Conservation (phyloP, 2,888 invertebrate genomes). For the Polydrusus pterygomalis region DNA sequence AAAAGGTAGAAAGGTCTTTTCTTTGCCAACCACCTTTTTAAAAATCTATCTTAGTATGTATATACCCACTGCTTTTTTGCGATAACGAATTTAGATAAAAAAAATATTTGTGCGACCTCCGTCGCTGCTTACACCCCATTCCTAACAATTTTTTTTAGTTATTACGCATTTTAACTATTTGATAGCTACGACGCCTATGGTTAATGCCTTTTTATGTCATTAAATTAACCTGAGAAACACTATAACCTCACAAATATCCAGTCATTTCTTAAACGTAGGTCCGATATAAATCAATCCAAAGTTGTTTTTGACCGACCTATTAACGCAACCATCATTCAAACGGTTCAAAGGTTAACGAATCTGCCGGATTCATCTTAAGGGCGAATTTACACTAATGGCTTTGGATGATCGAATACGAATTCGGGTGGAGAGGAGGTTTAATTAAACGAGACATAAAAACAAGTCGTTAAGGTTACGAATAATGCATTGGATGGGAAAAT, state of each 20-base stretch:
- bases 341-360: slow-evolving; percentile 49
- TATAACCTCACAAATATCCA: slow-evolving; percentile 16
- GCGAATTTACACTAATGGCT: slow-evolving; percentile 41
- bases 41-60: too few relatives aligned
- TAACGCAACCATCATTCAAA: slow-evolving; percentile 51
- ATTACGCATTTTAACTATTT: too few relatives aligned
- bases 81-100: too few relatives aligned
- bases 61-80: too few relatives aligned
- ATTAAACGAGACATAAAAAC: slow-evolving; percentile 39
- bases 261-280: slow-evolving; percentile 40
- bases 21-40: too few relatives aligned
- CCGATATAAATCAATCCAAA: slow-evolving; percentile 44
- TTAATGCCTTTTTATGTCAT: too few relatives aligned
- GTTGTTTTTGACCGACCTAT: slow-evolving; percentile 54
- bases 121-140: background rate
- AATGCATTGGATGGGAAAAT: background rate
- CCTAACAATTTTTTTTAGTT: slow-evolving; percentile 11
- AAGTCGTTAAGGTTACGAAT: background rate
- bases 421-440: slow-evolving; percentile 13
- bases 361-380: slow-evolving; percentile 28
- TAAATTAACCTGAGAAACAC: too few relatives aligned
- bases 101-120: background rate
- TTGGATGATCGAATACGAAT: slow-evolving; percentile 38
- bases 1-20: too few relatives aligned
- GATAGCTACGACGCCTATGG: too few relatives aligned